Base-by-base conservation (phyloP, 1,140 invertebrate species). In the Neodiprion lecontei region DNA sequence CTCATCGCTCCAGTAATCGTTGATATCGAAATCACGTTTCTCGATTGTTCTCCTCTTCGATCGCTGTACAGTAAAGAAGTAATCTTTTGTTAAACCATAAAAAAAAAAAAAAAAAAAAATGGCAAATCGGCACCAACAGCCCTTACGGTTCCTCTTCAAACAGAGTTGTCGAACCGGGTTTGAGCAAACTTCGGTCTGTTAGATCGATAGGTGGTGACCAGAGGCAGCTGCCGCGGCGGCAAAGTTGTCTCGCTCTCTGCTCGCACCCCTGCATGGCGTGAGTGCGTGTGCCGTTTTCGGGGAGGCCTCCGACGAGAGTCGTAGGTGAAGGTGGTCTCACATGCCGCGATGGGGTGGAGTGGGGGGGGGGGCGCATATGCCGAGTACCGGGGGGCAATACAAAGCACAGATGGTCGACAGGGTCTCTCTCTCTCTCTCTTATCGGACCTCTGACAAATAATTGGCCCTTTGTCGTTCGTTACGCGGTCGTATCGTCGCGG, bases 341-440 rank as follows among this genome's bases (percentile, higher is more conserved):
- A 61, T n/a, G n/a, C 10, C 10, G 53, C n/a, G n/a, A n/a, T 61
- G n/a, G 53, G 10, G n/a, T 1, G n/a, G 10, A 61, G 53, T 11
- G 10, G 53, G n/a, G 53, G n/a, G 17, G 76, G 79, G 48, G 75
- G 11, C 79, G 78, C 79, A 83, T 80, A 81, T 81, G 79, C 78
- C 76, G 76, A 78, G 10, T 11, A n/a, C 50, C 50, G 1, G n/a
- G 76, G 77, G 79, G 80, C 84, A 83, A 86, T 84, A 80, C 81
- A 76, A 79, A 70, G 78, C 80, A 79, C 83, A 86, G 82, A 84
- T 86, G 84, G 81, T 77, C 48, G 53, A 14, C 28, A 77, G 75
- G 73, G 78, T 79, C 79, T 21, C 17, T 21, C 17, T 21, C 17
- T 17, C 17, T 21, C 17, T 21, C 17, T 21, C 17, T 83, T 84